Evolutionary conservation across 2,888 invertebrate species (phyloP).

Genomic region (Drosophila nr. perissopoda): DNA sequence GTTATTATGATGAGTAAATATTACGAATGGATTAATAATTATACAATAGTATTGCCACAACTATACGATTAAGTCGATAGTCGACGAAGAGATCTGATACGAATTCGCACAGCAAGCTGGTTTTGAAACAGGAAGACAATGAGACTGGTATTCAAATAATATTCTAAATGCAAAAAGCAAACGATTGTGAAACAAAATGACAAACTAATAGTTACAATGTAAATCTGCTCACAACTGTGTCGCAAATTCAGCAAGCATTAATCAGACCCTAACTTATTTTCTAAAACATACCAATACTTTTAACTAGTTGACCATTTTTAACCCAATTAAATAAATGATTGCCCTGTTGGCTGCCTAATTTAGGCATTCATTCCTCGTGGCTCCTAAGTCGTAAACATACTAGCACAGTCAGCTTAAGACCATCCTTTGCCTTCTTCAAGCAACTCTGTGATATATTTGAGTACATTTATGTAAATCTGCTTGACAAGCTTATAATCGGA

Average conservation of each 20-base stretch:
- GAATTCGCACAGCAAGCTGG: slow-evolving; percentile 14
- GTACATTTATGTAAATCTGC: slow-evolving; percentile 45
- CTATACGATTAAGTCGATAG: slow-evolving; percentile 22
- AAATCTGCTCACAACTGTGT: neutral
- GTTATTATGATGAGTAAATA: slow-evolving; percentile 39
- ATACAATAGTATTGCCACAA: slow-evolving; percentile 22
- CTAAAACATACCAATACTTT: neutral
- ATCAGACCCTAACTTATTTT: neutral
- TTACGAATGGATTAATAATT: slow-evolving; percentile 30
- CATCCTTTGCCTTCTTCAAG: slow-evolving; percentile 37
- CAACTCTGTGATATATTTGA: slow-evolving; percentile 33
- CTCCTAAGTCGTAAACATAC: neutral
- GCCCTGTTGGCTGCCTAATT: slow-evolving; percentile 20
- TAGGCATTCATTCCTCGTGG: slow-evolving; percentile 14
- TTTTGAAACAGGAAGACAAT: slow-evolving; percentile 35
- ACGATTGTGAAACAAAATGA: neutral
- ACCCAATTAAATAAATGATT: slow-evolving; percentile 27
- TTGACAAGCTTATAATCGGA: slow-evolving; percentile 40
- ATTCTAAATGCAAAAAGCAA: neutral
- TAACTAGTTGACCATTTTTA: neutral
- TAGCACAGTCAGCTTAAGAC: slow-evolving; percentile 2
- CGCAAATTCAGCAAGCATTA: neutral
- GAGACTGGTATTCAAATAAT: neutral
- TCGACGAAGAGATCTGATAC: slow-evolving; percentile 18
- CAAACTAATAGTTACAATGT: neutral